Conservation (phyloP, 2,888 invertebrate species). For the Agrochola lota region DNA sequence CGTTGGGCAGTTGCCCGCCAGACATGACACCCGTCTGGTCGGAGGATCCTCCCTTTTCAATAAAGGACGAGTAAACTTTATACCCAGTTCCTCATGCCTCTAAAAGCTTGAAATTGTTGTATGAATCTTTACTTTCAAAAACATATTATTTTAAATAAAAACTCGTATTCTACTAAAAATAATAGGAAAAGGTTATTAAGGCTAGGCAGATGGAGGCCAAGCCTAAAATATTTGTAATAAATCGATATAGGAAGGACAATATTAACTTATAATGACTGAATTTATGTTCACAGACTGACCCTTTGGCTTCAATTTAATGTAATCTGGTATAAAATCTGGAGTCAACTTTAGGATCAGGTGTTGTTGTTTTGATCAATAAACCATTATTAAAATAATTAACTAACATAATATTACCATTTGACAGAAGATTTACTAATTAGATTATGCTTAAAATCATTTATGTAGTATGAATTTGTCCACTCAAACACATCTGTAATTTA, state of each 20-base stretch:
- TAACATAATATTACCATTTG: slow-evolving; percentile 1
- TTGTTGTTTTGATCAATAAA: neutral
- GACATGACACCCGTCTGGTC: no score
- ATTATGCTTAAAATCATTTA: neutral
- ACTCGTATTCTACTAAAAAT: no score
- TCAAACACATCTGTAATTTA: neutral
- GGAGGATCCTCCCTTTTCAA: no score
- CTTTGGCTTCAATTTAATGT: neutral
- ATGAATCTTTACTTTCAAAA: no score
- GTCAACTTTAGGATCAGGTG: neutral
- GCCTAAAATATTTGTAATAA: slow-evolving; percentile 32
- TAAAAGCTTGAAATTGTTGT: no score
- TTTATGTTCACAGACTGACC: slow-evolving; percentile 8
- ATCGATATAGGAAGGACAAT: slow-evolving; percentile 7
- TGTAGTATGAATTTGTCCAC: neutral
- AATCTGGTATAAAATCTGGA: neutral
- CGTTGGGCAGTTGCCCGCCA: no score
- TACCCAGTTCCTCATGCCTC: no score
- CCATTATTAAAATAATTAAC: neutral
- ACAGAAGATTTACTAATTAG: no score
- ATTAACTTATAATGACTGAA: slow-evolving; percentile 8
- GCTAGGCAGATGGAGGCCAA: slow-evolving; percentile 41
- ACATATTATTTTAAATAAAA: no score
- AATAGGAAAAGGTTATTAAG: slow-evolving; percentile 22
- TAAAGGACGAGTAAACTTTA: no score